Evolutionary conservation across 2,797 vertebrate genomes (phyloP), one percentile per base, ranked within the genome.

Genomic region (Sarcoramphus papa): DNA sequence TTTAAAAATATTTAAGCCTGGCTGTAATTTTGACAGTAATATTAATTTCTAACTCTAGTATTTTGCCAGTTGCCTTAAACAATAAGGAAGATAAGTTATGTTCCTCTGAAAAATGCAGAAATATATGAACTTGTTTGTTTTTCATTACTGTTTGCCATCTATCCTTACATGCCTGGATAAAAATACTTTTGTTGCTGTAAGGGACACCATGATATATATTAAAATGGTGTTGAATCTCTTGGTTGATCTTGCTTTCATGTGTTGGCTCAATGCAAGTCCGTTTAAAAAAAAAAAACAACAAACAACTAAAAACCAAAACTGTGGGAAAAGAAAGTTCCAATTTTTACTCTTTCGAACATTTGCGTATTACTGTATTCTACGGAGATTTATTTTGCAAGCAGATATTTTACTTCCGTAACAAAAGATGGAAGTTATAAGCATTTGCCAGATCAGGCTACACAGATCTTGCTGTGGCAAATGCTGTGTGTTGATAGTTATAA

Each of bases 81-180:
- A 96, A 65, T 95, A 84, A 87, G 74, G 74, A 96, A 95, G 81
- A 85, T 82, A 85, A 96, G 83, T 95, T 94, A 56, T n/a, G 19
- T 94, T 97, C 81, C 57, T 78, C 80, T 95, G 94, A 94, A 96
- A 97, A 97, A 95, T 54, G 24, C 80, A 93, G 65, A 89, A 96
- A 91, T 89, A 86, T 23, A 82, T 47, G 57, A 92, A 94, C 81
- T 95, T 17, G 9, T 93, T 98, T 95, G 85, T 89, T 85, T 90
- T 69, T 60, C 37, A 70, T 70, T 88, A 70, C 40, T 85, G 54
- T 65, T 85, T 88, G 69, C 40, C 24, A 41, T 88, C 59, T 86
- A 76, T 79, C 77, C 83, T 94, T 93, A 70, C 37, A 16, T 69
- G 74, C 16, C 27, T 75, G 60, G 25, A 90, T 90, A 92, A 97